Percentiles rank a stretch among this genome's conserved stretches.
These are phyloP conservation scores for Rhamnusium bicolor DNA, from an alignment of 2,888 invertebrate genomes.

Conservation along the genomic window DNA sequence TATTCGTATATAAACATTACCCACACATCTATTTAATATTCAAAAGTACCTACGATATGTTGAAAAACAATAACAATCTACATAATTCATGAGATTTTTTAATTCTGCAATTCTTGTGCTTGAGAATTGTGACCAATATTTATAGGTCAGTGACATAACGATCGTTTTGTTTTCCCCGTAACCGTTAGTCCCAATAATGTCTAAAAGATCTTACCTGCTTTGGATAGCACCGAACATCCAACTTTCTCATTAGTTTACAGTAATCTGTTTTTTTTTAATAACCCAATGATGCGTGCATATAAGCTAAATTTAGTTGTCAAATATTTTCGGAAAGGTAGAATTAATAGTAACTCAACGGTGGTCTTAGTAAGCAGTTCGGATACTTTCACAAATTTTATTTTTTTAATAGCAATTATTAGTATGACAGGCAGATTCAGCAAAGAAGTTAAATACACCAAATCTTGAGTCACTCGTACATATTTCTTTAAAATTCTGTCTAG, in stretches of 20 bases:
- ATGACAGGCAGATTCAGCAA: background rate
- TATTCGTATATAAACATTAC: too few species aligned
- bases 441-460: background rate
- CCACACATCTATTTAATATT: too few species aligned
- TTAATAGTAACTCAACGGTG: background rate
- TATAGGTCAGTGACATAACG: background rate
- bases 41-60: too few species aligned
- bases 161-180: background rate
- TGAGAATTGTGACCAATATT: background rate
- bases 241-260: background rate
- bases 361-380: too few species aligned
- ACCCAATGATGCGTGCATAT: background rate
- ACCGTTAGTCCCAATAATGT: background rate
- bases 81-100: too few species aligned
- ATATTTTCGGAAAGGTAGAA: background rate
- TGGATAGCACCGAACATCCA: background rate
- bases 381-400: background rate
- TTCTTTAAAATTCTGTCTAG: background rate
- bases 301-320: background rate
- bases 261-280: background rate
- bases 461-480: constrained; percentile 5
- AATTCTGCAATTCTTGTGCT: too few species aligned
- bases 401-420: background rate
- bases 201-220: background rate
- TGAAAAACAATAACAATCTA: too few species aligned